phyloP scores from a whole-genome alignment of 2,888 invertebrate species.

The Balanococcus diminutus region DNA sequence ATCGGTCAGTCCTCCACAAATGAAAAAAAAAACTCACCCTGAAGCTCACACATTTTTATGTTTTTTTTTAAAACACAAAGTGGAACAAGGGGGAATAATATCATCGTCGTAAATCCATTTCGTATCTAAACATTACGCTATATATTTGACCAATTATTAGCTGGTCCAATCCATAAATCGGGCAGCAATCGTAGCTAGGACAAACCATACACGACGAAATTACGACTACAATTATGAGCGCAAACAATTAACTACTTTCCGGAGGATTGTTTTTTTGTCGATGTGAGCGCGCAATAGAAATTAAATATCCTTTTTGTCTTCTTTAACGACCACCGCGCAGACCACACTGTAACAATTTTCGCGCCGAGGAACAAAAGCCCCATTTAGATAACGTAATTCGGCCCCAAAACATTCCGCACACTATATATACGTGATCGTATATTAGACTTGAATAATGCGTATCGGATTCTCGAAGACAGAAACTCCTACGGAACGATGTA shows the following conservation, averaged over 20 bases:
- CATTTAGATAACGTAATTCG: background rate
- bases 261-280: background rate
- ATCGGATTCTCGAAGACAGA: background rate
- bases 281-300: background rate
- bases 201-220: background rate
- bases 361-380: background rate
- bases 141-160: background rate
- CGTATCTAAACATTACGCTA: background rate
- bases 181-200: background rate
- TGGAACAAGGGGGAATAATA: too few relatives aligned
- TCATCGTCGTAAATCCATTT: background rate
- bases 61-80: too few relatives aligned
- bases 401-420: background rate
- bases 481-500: background rate
- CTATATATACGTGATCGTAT: background rate
- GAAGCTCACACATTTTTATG: too few relatives aligned
- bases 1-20: too few relatives aligned
- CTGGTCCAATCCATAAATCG: background rate
- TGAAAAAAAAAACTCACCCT: too few relatives aligned
- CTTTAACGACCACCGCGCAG: background rate
- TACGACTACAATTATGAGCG: background rate
- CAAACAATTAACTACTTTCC: background rate
- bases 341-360: background rate
- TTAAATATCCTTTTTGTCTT: constrained; percentile 1
- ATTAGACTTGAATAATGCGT: background rate